phyloP scores from a whole-genome alignment of 1,140 invertebrate species.

The Drosophila carrolli region DNA sequence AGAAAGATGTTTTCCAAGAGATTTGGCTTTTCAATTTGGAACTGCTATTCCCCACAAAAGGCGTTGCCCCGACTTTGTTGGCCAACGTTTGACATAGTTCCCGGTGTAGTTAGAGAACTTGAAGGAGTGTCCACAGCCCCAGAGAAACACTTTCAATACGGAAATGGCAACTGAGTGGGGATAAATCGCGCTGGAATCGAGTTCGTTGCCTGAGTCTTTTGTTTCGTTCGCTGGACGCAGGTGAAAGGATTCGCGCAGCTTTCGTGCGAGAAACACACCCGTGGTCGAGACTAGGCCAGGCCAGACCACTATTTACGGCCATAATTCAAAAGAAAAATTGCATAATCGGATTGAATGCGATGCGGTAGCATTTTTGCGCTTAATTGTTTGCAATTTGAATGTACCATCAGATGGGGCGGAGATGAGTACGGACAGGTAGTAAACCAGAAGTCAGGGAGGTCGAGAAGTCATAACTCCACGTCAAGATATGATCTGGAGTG shows the following conservation, averaged over 20 bases:
- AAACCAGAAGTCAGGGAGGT: constrained; percentile 13
- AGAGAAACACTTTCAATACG: constrained; percentile 61
- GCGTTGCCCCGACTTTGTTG: constrained; percentile 14
- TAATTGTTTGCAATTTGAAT: constrained; percentile 74
- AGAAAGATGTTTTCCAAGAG: constrained; percentile 37
- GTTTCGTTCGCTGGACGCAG: constrained; percentile 53
- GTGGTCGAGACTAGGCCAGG: constrained; percentile 35
- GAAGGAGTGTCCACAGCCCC: constrained; percentile 48
- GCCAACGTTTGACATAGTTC: constrained; percentile 45
- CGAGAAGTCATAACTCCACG: background rate
- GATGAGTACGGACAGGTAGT: constrained; percentile 15
- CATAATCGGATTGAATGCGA: constrained; percentile 59
- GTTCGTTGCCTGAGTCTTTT: constrained; percentile 82
- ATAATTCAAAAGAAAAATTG: constrained; percentile 61
- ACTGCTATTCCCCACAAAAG: constrained; percentile 31
- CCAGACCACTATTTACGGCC: constrained; percentile 50
- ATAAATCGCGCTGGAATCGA: constrained; percentile 29
- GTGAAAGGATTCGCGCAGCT: constrained; percentile 65
- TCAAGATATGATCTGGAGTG: constrained; percentile 8
- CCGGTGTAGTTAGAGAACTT: constrained; percentile 58
- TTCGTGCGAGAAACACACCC: constrained; percentile 59
- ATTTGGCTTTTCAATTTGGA: constrained; percentile 27
- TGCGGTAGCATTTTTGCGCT: constrained; percentile 60
- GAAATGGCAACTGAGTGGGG: constrained; percentile 44
- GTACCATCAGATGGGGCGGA: constrained; percentile 39